These are phyloP conservation scores for Dascillus cervinus DNA, from an alignment of 2,888 invertebrate genomes.

Conservation along the genomic window DNA sequence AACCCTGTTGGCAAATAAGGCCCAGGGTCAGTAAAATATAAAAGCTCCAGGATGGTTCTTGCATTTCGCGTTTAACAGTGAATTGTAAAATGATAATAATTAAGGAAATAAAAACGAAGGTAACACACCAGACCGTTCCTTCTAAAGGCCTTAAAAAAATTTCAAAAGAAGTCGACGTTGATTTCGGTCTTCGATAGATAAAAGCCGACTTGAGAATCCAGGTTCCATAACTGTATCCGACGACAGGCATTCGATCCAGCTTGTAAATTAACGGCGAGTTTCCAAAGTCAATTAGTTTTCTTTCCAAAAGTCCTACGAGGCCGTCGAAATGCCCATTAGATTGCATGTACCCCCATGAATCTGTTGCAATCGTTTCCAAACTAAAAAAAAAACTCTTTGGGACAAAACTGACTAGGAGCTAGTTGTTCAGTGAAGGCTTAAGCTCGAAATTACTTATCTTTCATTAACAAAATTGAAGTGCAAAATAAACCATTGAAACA, in stretches of 20 bases:
- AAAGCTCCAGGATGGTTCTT: constrained; percentile 43
- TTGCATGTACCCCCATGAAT: constrained; percentile 56
- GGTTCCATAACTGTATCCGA: constrained; percentile 48
- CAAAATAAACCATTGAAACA: no score
- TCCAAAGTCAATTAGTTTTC: constrained; percentile 54
- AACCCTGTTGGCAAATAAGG: constrained; percentile 36
- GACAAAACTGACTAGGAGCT: not conserved
- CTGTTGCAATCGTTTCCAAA: constrained; percentile 42
- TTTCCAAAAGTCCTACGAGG: constrained; percentile 52
- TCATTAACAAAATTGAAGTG: no score
- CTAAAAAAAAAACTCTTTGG: constrained; percentile 35
- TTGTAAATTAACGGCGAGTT: constrained; percentile 60
- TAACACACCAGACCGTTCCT: constrained; percentile 50
- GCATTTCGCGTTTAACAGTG: constrained; percentile 15
- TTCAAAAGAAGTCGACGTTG: constrained; percentile 49
- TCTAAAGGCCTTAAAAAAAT: constrained; percentile 59
- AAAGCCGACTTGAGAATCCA: constrained; percentile 59
- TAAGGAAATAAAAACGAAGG: constrained; percentile 18
- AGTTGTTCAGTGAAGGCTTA: no score
- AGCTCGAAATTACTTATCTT: not conserved
- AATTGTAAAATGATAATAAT: constrained; percentile 28
- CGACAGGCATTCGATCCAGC: constrained; percentile 46
- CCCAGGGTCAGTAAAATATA: constrained; percentile 40
- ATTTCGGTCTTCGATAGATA: constrained; percentile 61
- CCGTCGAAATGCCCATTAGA: constrained; percentile 57